Base-by-base conservation (phyloP, 2,888 invertebrate species). In the Dolomedes plantarius region DNA sequence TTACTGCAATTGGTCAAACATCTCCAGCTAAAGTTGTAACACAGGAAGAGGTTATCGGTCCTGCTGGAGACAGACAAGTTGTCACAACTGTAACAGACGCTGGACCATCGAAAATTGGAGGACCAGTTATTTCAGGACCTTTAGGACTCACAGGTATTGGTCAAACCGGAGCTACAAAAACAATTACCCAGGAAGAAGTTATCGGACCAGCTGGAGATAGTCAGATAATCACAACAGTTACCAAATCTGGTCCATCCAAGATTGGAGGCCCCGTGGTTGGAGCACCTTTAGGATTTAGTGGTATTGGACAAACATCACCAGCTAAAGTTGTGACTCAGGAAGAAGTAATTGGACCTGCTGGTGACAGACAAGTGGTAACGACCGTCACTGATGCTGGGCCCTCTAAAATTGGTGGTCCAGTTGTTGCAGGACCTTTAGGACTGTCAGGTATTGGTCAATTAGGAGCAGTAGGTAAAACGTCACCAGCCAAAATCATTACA, bases 281-380 rank as follows among this genome's bases (percentile, higher is more conserved):
- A 16, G 16, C 11, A 31, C 31, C 65, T 0, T 29, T 65, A 16
- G 69, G 69, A 27, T 23, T 68, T 23, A 46, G 32, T 28, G 74
- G 36, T 13, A 72, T 83, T 2, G 83, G 83, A 28, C 71, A 76
- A 16, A 72, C 32, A 9, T 62, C 64, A 27, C 2, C 7, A 3
- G 3, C 64, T 9, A 76, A 83, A 65, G 41, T 46, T 1, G 36
- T 83, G 0, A 83, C 83, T 13, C 83, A 83, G 50, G 83, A 83
- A 50, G 83, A 83, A 77, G 76, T 76, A 2, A 36, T 83, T 72
- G 83, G 83, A 28, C 83, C 83, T 6, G 71, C 65, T 1, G 83
- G 83, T 36, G 76, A 83, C 23, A n/a, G 27, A 0, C 76, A 76
- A 27, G 19, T 77, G 2, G 11, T 83, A 19, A 83, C 83, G 23